Conservation (phyloP, 2,888 invertebrate species). For the Andrena marginata region DNA sequence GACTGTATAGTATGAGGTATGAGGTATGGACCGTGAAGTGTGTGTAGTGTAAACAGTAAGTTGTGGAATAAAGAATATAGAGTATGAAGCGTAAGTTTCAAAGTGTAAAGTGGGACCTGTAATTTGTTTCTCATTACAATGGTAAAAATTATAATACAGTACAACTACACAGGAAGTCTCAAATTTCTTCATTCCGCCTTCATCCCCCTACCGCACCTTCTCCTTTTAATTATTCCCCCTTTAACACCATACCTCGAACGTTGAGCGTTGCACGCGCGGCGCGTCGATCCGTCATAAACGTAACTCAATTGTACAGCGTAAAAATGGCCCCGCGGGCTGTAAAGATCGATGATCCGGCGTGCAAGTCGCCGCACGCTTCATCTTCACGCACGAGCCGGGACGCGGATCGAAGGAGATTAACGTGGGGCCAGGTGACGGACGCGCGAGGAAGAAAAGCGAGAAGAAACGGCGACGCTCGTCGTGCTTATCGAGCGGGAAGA, state of each 20-base stretch:
- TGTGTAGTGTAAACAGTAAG: no score
- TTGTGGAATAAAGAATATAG: no score
- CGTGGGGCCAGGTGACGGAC: slow-evolving; percentile 50
- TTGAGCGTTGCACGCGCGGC: slow-evolving; percentile 1
- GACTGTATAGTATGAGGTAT: no score
- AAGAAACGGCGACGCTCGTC: slow-evolving; percentile 33
- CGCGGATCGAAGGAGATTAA: slow-evolving; percentile 66
- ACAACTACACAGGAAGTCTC: no score
- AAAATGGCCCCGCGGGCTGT: slow-evolving; percentile 61
- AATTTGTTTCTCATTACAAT: no score
- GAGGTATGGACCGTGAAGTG: no score
- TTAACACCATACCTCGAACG: background rate
- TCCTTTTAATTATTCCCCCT: background rate
- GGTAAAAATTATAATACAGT: no score
- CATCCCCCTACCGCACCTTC: background rate
- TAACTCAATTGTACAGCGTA: slow-evolving; percentile 56
- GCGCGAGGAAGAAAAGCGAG: slow-evolving; percentile 37
- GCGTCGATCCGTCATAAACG: slow-evolving; percentile 54
- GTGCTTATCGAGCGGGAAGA: slow-evolving; percentile 50
- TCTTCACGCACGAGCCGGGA: slow-evolving; percentile 58
- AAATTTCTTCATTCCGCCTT: no score
- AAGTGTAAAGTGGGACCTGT: no score
- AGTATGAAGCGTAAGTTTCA: no score
- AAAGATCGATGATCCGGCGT: slow-evolving; percentile 70
- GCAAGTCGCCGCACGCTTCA: slow-evolving; percentile 58